phyloP scores from a whole-genome alignment of 2,888 invertebrate species.

The Tuberolachnus salignus region DNA sequence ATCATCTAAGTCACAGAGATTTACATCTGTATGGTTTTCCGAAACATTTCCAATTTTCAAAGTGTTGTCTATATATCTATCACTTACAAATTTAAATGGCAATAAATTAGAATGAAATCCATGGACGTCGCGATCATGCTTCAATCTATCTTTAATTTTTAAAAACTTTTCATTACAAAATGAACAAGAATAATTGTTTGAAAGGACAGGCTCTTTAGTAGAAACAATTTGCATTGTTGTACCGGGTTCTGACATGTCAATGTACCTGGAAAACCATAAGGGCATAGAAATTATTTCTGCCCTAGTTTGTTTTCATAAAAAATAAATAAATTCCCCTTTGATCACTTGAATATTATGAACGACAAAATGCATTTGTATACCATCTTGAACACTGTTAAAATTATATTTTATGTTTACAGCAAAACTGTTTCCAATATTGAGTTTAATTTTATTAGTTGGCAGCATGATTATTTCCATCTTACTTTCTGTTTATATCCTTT shows the following conservation, averaged over 20 bases:
- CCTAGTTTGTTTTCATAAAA: slow-evolving; percentile 33
- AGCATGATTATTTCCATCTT: slow-evolving; percentile 40
- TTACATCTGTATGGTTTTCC: slow-evolving; percentile 2
- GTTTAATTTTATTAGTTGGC: slow-evolving; percentile 17
- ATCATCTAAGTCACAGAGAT: not conserved
- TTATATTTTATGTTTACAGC: slow-evolving; percentile 25
- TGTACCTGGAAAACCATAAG: slow-evolving; percentile 52
- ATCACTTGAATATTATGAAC: slow-evolving; percentile 16
- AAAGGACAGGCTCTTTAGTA: slow-evolving; percentile 17
- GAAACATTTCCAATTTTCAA: slow-evolving; percentile 11
- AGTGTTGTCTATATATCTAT: not conserved
- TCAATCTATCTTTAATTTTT: slow-evolving; percentile 61
- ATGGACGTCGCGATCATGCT: slow-evolving; percentile 58
- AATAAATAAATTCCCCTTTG: slow-evolving; percentile 11
- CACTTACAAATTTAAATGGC: slow-evolving; percentile 41
- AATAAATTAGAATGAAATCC: slow-evolving; percentile 27
- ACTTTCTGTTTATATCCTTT: slow-evolving; percentile 21
- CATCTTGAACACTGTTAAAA: slow-evolving; percentile 54
- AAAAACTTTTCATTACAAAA: slow-evolving; percentile 60
- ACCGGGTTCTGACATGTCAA: slow-evolving; percentile 23
- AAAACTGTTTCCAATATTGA: slow-evolving; percentile 33
- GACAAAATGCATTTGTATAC: slow-evolving; percentile 54
- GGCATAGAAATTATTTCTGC: slow-evolving; percentile 47
- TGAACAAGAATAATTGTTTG: slow-evolving; percentile 57
- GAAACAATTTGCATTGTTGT: slow-evolving; percentile 22